Conservation (phyloP, 2,113 vertebrate genomes). For the Setophaga kirtlandii region DNA sequence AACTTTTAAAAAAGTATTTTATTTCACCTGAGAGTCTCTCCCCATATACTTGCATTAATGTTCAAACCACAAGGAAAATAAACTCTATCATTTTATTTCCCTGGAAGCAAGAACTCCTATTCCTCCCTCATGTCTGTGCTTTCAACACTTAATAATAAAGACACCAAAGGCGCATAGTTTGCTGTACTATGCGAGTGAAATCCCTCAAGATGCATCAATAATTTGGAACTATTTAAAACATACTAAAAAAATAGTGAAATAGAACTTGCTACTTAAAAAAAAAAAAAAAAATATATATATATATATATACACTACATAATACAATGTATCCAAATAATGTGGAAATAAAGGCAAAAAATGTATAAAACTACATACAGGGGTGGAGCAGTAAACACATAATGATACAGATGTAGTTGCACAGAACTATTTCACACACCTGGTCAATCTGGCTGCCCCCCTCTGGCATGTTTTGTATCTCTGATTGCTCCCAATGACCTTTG, state of each 20-base stretch:
- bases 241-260: not conserved
- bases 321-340: not conserved
- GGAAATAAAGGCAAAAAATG: not conserved
- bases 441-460: not conserved
- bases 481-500: conserved; percentile 56
- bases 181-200: not conserved
- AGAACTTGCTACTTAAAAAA: not conserved
- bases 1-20: not conserved
- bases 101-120: not conserved
- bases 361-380: not conserved
- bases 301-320: not conserved
- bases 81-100: not conserved
- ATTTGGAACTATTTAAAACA: not conserved
- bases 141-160: not conserved
- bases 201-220: not conserved
- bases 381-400: not conserved
- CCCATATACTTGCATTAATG: not conserved
- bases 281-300: too few relatives aligned
- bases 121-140: not conserved
- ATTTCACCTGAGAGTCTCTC: not conserved
- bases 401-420: not conserved
- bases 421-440: not conserved
- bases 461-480: not conserved
- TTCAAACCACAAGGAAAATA: not conserved
- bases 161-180: not conserved